A percentile compares a stretch with the other conserved stretches of the same genome.
Evolutionary conservation across 2,888 invertebrate genomes (phyloP).

Genomic region (Campoplex capitator): DNA sequence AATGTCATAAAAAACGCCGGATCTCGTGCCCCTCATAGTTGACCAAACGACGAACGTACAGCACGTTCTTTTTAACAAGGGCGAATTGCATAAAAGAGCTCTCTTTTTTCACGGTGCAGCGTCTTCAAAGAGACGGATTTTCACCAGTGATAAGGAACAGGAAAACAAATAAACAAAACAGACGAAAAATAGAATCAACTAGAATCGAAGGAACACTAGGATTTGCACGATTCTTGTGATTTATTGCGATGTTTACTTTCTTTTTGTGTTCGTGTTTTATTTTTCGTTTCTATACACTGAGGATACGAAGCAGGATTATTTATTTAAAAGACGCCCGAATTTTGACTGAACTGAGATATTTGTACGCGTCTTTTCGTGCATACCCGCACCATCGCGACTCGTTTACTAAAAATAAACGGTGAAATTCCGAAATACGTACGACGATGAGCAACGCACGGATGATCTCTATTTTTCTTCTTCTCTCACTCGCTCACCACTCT

Average conservation of each 20-base stretch:
- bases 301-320: constrained; percentile 40
- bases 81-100: constrained; percentile 59
- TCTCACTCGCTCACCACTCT: constrained; percentile 13
- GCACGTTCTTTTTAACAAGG: constrained; percentile 28
- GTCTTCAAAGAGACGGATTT: constrained; percentile 35
- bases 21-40: constrained; percentile 80
- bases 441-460: constrained; percentile 49
- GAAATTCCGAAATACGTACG: constrained; percentile 68
- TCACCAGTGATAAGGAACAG: constrained; percentile 34
- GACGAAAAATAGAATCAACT: not conserved
- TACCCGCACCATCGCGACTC: constrained; percentile 76
- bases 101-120: constrained; percentile 30
- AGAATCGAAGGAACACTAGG: not conserved
- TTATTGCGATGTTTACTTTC: constrained; percentile 13
- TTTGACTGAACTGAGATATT: constrained; percentile 76
- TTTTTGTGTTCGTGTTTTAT: not conserved
- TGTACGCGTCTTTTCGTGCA: constrained; percentile 68
- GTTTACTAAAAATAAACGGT: constrained; percentile 78
- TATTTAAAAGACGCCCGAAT: constrained; percentile 66
- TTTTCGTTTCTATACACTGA: not conserved
- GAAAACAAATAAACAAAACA: constrained; percentile 47
- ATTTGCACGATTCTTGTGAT: constrained; percentile 7
- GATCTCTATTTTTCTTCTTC: constrained; percentile 29
- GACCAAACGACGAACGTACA: constrained; percentile 46
- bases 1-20: constrained; percentile 85